Evolutionary conservation across 2,113 vertebrate species (phyloP).

Genomic region (Psittacula cyanocephala): DNA sequence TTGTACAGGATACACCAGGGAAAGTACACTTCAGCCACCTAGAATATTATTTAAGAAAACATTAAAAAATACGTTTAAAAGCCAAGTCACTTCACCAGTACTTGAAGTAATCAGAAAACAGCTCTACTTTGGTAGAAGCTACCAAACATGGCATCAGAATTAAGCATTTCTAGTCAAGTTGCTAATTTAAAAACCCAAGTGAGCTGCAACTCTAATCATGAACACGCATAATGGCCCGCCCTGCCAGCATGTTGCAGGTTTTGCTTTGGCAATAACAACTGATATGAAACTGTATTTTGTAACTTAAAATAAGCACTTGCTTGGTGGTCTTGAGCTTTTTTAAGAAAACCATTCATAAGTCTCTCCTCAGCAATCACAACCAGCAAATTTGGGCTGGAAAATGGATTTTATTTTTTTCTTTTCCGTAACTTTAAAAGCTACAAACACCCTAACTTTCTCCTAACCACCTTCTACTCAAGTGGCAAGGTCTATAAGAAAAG

Average conservation of each 20-base stretch:
- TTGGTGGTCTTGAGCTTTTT: background rate
- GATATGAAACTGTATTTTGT: background rate
- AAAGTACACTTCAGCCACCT: background rate
- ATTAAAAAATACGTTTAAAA: background rate
- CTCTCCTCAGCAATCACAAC: background rate
- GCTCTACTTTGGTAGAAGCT: background rate
- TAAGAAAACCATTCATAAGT: background rate
- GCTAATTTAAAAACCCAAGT: background rate
- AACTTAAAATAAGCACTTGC: background rate
- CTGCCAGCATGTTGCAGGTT: background rate
- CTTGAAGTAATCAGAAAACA: background rate
- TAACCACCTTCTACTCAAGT: background rate
- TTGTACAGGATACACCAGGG: background rate
- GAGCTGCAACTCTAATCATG: background rate
- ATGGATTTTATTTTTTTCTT: background rate
- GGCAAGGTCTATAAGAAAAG: background rate
- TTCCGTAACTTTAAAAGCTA: background rate
- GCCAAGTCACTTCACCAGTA: background rate
- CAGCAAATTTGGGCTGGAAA: background rate
- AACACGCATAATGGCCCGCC: background rate
- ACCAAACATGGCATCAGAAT: background rate
- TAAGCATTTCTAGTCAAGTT: background rate
- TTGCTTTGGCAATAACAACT: background rate
- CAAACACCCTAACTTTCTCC: background rate
- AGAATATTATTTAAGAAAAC: background rate